Percentiles rank a stretch among this genome's conserved stretches.
Evolutionary conservation across 2,113 vertebrate species (phyloP).

Genomic region (Callipepla californica): DNA sequence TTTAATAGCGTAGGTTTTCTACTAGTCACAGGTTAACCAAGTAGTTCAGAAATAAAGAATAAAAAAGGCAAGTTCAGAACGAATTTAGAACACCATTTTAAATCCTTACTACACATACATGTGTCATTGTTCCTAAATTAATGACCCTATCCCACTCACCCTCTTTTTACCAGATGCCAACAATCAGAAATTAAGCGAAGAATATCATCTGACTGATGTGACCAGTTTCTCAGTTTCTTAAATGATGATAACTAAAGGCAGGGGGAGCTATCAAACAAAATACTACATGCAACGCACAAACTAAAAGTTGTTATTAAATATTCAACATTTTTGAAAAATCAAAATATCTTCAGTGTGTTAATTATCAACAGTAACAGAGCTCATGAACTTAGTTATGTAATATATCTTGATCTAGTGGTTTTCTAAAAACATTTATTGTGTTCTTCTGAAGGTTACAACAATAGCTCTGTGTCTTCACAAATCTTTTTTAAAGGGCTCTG

Average conservation of each 20-base stretch:
- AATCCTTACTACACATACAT: neutral
- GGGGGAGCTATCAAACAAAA: neutral
- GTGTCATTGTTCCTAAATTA: neutral
- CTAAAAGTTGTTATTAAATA: neutral
- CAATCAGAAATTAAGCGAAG: neutral
- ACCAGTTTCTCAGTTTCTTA: neutral
- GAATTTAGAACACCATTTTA: neutral
- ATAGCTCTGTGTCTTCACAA: neutral
- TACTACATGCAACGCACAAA: neutral
- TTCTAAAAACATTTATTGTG: neutral
- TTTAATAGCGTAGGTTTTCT: neutral
- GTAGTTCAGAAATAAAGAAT: neutral
- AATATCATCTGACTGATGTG: neutral
- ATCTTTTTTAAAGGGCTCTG: neutral
- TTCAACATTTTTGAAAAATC: neutral
- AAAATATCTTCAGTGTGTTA: neutral
- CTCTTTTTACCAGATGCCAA: neutral
- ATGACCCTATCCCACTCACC: neutral
- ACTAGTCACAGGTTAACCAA: neutral
- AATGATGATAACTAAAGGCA: neutral
- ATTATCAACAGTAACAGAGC: neutral
- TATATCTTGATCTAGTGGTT: neutral
- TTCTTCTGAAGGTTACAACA: neutral
- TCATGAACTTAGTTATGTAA: neutral
- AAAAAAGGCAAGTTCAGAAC: neutral